A percentile compares a stretch with the other conserved stretches of the same genome.
Evolutionary conservation across 2,797 vertebrate species (phyloP).

Genomic region (Passerculus sandwichensis): DNA sequence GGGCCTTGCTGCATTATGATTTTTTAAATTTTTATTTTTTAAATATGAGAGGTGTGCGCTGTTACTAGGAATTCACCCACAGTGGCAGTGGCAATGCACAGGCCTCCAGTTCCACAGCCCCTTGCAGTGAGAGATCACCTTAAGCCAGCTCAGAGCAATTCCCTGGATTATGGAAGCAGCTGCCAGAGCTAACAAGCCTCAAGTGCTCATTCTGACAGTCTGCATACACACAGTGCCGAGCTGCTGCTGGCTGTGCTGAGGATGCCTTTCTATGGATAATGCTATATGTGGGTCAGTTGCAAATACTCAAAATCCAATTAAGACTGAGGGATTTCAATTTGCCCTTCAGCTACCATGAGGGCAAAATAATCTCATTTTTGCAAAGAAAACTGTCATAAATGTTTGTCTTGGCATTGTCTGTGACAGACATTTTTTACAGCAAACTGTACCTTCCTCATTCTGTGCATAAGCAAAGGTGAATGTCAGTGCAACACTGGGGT

Average conservation of each 20-base stretch:
- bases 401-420: background rate
- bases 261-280: background rate
- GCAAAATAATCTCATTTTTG: background rate
- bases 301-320: background rate
- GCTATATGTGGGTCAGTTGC: background rate
- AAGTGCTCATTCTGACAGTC: background rate
- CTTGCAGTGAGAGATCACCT: background rate
- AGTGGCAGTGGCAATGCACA: background rate
- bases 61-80: background rate
- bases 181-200: background rate
- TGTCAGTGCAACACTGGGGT: background rate
- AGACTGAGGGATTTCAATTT: background rate
- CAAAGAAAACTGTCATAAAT: background rate
- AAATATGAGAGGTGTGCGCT: background rate
- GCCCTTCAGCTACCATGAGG: background rate
- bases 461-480: background rate
- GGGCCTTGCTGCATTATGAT: background rate
- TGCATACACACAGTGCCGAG: fast-evolving
- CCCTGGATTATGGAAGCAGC: background rate
- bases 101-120: background rate
- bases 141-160: background rate
- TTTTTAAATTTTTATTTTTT: background rate
- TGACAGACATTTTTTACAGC: background rate
- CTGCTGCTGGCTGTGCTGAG: background rate
- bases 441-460: background rate